Evolutionary conservation across 2,113 vertebrate genomes (phyloP), one percentile per base, ranked within the genome.

Genomic region (Datnioides undecimradiatus): DNA sequence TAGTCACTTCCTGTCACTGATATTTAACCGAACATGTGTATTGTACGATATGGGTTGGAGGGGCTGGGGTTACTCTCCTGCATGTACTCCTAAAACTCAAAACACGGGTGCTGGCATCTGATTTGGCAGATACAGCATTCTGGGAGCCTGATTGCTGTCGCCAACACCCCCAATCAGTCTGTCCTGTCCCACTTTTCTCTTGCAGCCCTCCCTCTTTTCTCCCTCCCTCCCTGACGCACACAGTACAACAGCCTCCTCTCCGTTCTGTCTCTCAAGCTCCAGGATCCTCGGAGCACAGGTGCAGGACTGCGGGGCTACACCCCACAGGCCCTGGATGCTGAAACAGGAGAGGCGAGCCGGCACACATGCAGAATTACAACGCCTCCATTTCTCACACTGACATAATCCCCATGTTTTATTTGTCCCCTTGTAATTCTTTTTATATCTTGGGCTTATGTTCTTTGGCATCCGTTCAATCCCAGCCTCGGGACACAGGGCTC

Each of bases 341-440:
- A 85, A 90, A 92, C 77, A 19, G 77, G 78, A 92, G 91, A 92
- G 86, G 80, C 74, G 16, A 75, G 76, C 59, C 75, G 62, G 79
- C 82, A 76, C 88, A 89, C 91, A 91, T 72, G 85, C 88, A 84
- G 84, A 91, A 91, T 87, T 82, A 90, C 83, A 86, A 83, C 72
- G 76, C 88, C 86, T 86, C 89, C 85, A 89, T 91, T 93, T 90
- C 90, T 93, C 89, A 91, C 90, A 89, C 88, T 87, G 93, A 91
- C 92, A 91, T 94, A 93, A 93, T 94, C 91, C 92, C 88, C 82
- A 36, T 93, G 91, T 94, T 94, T 94, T 92, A 94, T 93, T 93
- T 93, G 91, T 94, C 88, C 92, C 82, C 88, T 89, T 92, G 89
- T 91, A 93, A 93, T 93, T 91, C 87, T 91, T 92, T 91, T 90